Conservation (phyloP, 2,888 invertebrate species). For the Mesorhabditis sp. region DNA sequence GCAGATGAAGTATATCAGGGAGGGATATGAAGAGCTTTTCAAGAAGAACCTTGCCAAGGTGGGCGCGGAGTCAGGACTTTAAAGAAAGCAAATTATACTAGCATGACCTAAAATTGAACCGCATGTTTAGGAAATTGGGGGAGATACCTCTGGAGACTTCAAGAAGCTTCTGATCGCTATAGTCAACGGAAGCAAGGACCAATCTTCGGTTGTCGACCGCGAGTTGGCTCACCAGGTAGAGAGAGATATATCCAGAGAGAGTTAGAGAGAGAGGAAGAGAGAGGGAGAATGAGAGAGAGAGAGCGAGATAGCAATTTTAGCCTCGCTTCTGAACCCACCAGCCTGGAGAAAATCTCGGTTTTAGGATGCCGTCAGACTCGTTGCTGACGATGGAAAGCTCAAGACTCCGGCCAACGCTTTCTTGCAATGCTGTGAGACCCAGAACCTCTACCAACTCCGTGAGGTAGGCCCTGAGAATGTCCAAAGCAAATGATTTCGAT, state of each 20-base stretch:
- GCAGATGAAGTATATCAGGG: constrained; percentile 34
- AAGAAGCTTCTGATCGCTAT: constrained; percentile 61
- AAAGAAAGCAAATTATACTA: too few species aligned
- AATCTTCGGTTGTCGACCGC: constrained; percentile 30
- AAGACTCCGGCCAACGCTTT: constrained; percentile 34
- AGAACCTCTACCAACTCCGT: constrained; percentile 43
- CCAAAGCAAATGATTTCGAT: not conserved
- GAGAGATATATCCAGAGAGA: not conserved
- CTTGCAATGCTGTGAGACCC: constrained; percentile 38
- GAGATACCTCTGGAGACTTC: constrained; percentile 86
- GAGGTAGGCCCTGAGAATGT: constrained; percentile 19
- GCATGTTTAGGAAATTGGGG: constrained; percentile 39
- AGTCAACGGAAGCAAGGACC: constrained; percentile 49
- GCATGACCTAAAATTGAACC: too few species aligned
- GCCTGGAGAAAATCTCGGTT: not conserved
- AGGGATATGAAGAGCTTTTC: constrained; percentile 32
- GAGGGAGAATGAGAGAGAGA: not conserved
- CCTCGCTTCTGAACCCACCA: not conserved
- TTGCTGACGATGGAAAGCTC: constrained; percentile 42
- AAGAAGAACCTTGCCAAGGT: constrained; percentile 31
- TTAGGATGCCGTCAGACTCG: constrained; percentile 40
- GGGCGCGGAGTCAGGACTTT: not conserved
- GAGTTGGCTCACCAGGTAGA: constrained; percentile 16
- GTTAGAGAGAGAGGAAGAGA: not conserved
- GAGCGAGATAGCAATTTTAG: not conserved